Base-by-base conservation (phyloP, 2,797 vertebrate genomes). In the Amblyraja radiata region DNA sequence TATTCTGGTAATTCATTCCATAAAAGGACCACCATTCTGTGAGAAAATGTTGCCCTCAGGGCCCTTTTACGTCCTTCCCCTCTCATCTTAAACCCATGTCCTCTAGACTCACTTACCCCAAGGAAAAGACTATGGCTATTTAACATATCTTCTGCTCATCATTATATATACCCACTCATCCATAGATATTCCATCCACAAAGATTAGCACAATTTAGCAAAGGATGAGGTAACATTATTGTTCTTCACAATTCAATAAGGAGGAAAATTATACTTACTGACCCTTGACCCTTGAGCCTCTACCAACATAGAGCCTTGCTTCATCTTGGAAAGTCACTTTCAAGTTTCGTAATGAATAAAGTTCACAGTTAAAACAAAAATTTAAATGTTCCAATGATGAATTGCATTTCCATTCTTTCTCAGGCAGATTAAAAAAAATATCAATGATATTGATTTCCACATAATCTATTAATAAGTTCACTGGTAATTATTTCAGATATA, bases 341-440 rank as follows among this genome's bases (percentile, higher is more conserved):
- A 63, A 6, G 11, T 86, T n/a, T 32, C 32, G 13, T 65, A 28
- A 25, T 61, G 13, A n/a, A 63, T 58, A 65, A 86, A 86, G 54
- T 86, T 65, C 83, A 86, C 83, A n/a, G 54, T 6, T 86, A 63
- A 63, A 63, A 18, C 14, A 28, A 86, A 86, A 63, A 32, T 63
- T 86, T 86, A n/a, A 86, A 86, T 18, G 6, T 32, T 63, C 58
- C 61, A 86, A 63, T 86, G 83, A 86, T 65, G 83, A 86, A 86
- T 65, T 86, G 58, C 54, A 13, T 65, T 58, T 65, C 28, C 58
- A 86, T 63, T 65, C 83, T 65, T 86, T 14, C 61, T 1, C 1
- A 63, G 58, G 83, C 83, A 86, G 58, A 86, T 86, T 86, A 63
- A 86, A n/a, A 86, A 86, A 68, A 14, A 86, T 63, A 86, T 25